Conservation (phyloP, 2,113 vertebrate genomes). For the Mirounga angustirostris region DNA sequence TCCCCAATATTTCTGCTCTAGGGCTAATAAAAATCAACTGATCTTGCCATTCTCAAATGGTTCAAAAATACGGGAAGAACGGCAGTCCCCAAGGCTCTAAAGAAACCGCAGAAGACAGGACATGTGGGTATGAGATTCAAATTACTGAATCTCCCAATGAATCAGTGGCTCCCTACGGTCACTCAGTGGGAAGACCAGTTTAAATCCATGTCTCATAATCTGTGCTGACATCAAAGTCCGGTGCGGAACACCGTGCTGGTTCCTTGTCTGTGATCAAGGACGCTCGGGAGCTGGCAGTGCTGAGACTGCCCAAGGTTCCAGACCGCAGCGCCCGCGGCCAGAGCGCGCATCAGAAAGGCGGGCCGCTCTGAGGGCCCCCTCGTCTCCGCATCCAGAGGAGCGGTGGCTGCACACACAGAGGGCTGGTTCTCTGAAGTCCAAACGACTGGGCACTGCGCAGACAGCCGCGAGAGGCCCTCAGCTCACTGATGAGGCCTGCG, state of each 20-base stretch:
- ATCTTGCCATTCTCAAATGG: background rate
- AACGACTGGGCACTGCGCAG: background rate
- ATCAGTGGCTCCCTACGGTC: background rate
- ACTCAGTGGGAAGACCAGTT: background rate
- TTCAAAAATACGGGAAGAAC: background rate
- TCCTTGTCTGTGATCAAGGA: background rate
- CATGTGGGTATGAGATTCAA: background rate
- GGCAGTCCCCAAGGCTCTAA: background rate
- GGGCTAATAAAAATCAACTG: background rate
- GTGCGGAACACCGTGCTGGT: background rate
- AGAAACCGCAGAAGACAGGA: background rate
- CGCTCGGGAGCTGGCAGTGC: background rate
- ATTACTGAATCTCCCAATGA: background rate
- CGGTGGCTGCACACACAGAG: background rate
- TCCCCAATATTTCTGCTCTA: background rate
- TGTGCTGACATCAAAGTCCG: background rate
- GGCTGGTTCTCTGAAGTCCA: background rate
- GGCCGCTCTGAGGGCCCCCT: background rate
- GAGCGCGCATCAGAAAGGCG: background rate
- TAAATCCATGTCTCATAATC: background rate
- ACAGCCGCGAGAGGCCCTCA: no score
- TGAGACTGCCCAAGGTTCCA: background rate
- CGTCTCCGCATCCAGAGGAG: background rate
- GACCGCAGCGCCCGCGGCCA: background rate
- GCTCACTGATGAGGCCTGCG: accelerated